Evolutionary conservation across 2,888 invertebrate species (phyloP).

Genomic region (Netelia virgata): DNA sequence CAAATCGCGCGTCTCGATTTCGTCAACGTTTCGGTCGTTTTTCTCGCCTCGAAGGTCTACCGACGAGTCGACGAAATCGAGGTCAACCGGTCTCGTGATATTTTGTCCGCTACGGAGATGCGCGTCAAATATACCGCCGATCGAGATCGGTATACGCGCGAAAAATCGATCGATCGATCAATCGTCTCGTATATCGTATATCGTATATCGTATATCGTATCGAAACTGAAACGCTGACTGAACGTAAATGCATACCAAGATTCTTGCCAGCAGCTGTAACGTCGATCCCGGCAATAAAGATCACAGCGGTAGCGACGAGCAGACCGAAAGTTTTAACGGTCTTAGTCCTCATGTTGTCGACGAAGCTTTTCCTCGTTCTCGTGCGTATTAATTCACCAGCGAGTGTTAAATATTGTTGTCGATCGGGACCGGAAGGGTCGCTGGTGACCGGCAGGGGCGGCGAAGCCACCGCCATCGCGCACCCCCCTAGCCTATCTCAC

Average conservation of each 20-base stretch:
- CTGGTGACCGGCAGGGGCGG: constrained; percentile 79
- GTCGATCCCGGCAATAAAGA: constrained; percentile 61
- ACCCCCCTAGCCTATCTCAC: constrained; percentile 73
- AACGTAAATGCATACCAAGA: constrained; percentile 52
- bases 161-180: no score
- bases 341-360: constrained; percentile 47
- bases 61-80: neutral
- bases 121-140: no score
- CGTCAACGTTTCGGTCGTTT: neutral
- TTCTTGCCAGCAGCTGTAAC: constrained; percentile 61
- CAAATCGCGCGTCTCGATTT: no score
- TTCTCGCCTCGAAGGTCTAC: neutral
- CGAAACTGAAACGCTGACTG: neutral
- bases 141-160: no score
- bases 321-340: constrained; percentile 48
- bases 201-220: no score
- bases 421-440: constrained; percentile 75
- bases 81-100: constrained; percentile 10
- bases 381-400: constrained; percentile 3
- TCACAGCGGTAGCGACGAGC: constrained; percentile 56
- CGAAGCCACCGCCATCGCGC: constrained; percentile 82
- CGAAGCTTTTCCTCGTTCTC: constrained; percentile 43
- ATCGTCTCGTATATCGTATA: no score
- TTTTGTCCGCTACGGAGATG: neutral
- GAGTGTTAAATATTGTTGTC: constrained; percentile 24